These are phyloP conservation scores for Drosophila fulvimacula DNA, from an alignment of 2,888 invertebrate genomes.

Conservation along the genomic window DNA sequence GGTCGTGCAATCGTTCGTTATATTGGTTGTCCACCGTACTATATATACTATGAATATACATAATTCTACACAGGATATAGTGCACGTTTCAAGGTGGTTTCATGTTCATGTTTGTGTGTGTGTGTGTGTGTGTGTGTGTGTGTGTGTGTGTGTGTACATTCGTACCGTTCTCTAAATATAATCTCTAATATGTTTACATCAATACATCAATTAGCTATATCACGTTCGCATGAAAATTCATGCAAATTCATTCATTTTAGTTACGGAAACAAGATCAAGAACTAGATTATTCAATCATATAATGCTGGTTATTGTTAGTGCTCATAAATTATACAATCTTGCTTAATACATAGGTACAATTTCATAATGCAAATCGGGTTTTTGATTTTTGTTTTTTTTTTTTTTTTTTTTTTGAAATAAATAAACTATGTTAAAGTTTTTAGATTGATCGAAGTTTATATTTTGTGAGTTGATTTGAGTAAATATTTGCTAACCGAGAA, in stretches of 20 bases:
- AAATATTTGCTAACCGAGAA: background rate
- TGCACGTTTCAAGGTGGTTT: conserved; percentile 39
- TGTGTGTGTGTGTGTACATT: background rate
- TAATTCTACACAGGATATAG: background rate
- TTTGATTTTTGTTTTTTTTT: background rate
- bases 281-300: conserved; percentile 2
- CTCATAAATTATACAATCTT: conserved; percentile 9
- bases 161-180: conserved; percentile 9
- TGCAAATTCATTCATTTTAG: conserved; percentile 18
- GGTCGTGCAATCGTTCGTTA: conserved; percentile 9
- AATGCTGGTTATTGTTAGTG: conserved; percentile 12
- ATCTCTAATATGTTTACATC: conserved; percentile 27
- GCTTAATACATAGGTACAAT: conserved; percentile 15
- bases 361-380: conserved; percentile 7
- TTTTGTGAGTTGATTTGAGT: background rate
- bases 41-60: background rate
- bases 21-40: conserved; percentile 25
- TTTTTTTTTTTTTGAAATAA: background rate
- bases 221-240: conserved; percentile 35
- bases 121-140: conserved; percentile 5
- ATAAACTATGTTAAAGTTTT: background rate
- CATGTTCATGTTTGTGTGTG: conserved; percentile 21
- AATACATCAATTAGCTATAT: conserved; percentile 37
- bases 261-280: conserved; percentile 4
- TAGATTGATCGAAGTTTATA: background rate